phyloP scores from a whole-genome alignment of 2,113 vertebrate species.

The Phyllostomus hastatus region DNA sequence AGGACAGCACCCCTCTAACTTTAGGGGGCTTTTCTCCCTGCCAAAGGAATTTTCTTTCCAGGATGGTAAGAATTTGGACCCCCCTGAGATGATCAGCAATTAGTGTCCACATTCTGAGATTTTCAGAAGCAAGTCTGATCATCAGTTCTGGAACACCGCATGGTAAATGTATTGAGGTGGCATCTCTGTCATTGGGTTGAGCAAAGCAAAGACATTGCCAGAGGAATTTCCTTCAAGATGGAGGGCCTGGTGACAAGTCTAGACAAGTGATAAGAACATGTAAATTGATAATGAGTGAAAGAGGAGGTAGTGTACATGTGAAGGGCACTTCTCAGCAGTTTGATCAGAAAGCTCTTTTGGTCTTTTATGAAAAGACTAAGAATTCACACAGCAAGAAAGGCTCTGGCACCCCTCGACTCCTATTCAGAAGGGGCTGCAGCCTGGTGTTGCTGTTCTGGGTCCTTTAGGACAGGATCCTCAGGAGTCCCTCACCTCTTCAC shows the following conservation, averaged over 20 bases:
- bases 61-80: not conserved
- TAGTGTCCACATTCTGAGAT: not conserved
- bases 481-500: not conserved
- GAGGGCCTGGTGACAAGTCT: not conserved
- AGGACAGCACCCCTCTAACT: not conserved
- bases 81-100: not conserved
- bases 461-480: accelerated
- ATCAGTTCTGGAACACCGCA: not conserved
- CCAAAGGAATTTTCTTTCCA: not conserved
- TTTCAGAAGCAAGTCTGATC: not conserved
- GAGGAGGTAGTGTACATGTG: not conserved
- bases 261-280: not conserved
- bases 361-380: not conserved
- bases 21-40: not conserved
- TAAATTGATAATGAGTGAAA: not conserved
- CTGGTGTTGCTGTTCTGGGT: not conserved
- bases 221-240: not conserved
- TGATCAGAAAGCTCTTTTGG: not conserved
- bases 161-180: not conserved
- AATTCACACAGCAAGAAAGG: not conserved
- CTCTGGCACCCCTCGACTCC: not conserved
- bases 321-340: not conserved
- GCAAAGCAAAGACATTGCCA: not conserved
- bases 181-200: not conserved
- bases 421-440: too few species aligned